These are phyloP conservation scores for Pseudonaja textilis DNA, from an alignment of 2,113 vertebrate genomes.

Conservation along the genomic window DNA sequence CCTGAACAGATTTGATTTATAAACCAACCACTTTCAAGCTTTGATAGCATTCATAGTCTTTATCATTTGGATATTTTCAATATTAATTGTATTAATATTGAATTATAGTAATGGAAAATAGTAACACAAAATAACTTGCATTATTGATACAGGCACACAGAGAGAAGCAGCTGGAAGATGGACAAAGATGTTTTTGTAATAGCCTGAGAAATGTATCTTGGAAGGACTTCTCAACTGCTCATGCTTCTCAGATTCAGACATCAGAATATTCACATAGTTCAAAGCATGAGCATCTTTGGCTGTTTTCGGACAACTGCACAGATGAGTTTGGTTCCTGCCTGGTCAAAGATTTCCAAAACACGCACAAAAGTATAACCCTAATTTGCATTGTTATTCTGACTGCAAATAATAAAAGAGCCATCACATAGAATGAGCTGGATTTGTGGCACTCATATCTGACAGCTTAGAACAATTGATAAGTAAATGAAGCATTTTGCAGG, in stretches of 20 bases:
- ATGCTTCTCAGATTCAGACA: neutral
- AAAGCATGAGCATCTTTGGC: neutral
- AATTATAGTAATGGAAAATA: neutral
- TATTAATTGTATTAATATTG: neutral
- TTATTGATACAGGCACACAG: neutral
- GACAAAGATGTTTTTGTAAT: neutral
- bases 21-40: neutral
- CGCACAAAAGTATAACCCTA: neutral
- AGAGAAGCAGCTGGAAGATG: neutral
- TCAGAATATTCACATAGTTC: neutral
- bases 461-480: neutral
- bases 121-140: neutral
- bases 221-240: neutral
- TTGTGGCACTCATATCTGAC: neutral
- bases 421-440: neutral
- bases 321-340: neutral
- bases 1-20: neutral
- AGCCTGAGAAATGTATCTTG: neutral
- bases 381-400: constrained; percentile 3
- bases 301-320: neutral
- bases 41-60: neutral
- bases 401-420: neutral
- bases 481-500: constrained; percentile 8
- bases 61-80: neutral
- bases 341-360: neutral